Conservation (phyloP, 1,140 invertebrate species). For the Aporrectodea caliginosa region DNA sequence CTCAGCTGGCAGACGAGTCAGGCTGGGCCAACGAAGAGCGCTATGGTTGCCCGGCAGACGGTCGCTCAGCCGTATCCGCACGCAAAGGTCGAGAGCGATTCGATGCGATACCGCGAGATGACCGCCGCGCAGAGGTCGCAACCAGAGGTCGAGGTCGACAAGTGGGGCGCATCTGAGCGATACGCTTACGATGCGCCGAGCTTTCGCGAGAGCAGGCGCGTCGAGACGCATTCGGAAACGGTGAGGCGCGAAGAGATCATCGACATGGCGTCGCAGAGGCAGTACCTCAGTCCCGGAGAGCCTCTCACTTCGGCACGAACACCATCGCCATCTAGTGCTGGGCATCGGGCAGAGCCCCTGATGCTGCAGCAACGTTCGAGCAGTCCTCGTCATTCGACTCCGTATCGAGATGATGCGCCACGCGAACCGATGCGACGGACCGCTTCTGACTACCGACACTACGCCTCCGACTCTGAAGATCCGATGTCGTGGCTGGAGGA, state of each 20-base stretch:
- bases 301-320: background rate
- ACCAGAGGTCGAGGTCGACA: background rate
- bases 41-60: conserved; percentile 22
- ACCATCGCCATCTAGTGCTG: background rate
- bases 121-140: background rate
- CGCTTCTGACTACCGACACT: conserved; percentile 6
- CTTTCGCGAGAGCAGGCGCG: conserved; percentile 1
- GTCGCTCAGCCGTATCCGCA: conserved; percentile 19
- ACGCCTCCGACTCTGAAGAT: conserved; percentile 23
- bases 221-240: conserved; percentile 3
- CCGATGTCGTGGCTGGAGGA: conserved; percentile 29
- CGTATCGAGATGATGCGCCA: too few species aligned
- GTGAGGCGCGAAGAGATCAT: background rate
- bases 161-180: background rate
- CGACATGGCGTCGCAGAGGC: background rate
- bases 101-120: conserved; percentile 17
- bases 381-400: background rate
- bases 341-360: background rate
- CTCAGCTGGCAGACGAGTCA: conserved; percentile 31
- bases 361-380: background rate
- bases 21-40: conserved; percentile 20
- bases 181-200: background rate
- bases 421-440: background rate
- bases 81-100: conserved; percentile 5
- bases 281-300: background rate